phyloP scores from a whole-genome alignment of 2,888 invertebrate genomes.

The Leptinotarsa juncta region DNA sequence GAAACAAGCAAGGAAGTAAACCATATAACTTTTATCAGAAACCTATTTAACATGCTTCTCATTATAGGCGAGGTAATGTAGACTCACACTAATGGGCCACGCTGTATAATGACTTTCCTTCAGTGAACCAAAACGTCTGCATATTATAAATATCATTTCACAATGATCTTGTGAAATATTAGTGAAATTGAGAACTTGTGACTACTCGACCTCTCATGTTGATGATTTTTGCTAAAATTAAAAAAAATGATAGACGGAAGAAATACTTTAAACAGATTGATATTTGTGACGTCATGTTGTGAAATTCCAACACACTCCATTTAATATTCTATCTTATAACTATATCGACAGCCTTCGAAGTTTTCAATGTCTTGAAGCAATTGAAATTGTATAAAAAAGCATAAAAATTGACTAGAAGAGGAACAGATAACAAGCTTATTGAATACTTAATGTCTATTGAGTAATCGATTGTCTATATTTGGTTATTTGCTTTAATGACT shows the following conservation, averaged over 20 bases:
- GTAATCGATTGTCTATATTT: constrained; percentile 52
- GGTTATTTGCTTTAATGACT: constrained; percentile 24
- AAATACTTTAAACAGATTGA: neutral
- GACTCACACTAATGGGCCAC: too few species aligned
- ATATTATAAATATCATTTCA: neutral
- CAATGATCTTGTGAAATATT: neutral
- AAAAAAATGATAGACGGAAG: neutral
- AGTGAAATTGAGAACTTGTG: neutral
- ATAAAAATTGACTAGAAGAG: constrained; percentile 61
- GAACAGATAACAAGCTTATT: constrained; percentile 57
- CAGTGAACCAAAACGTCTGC: too few species aligned
- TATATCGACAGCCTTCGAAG: constrained; percentile 58
- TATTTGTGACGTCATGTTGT: neutral
- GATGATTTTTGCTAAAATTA: too few species aligned
- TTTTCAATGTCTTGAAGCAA: constrained; percentile 49
- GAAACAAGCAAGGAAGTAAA: too few species aligned
- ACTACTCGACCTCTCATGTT: too few species aligned
- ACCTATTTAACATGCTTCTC: too few species aligned
- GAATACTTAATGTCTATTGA: constrained; percentile 32
- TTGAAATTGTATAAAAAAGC: constrained; percentile 47
- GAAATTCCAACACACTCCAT: constrained; percentile 32
- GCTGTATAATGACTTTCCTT: too few species aligned
- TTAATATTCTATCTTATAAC: constrained; percentile 35
- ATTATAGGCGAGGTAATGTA: too few species aligned
- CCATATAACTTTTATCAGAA: too few species aligned